Base-by-base conservation (phyloP, 2,797 vertebrate species). In the Leucoraja ocellata region DNA sequence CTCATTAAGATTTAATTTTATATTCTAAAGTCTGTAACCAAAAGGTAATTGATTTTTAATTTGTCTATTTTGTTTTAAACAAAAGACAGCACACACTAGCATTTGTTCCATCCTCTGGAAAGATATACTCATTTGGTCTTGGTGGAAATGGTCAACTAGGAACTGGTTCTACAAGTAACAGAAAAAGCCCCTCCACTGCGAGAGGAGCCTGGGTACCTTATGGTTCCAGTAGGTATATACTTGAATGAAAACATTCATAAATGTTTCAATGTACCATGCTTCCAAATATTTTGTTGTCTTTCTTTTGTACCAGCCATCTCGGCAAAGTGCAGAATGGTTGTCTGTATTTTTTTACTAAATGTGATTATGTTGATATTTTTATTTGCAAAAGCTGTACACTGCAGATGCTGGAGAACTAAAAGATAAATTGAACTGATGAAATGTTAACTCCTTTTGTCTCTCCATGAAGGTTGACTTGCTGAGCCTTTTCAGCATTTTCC, bases 101-200 rank as follows among this genome's bases (percentile, higher is more conserved):
- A 0, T 99, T 99, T 95, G 98, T 99, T 93, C 98, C 99, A 93
- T 98, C 97, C 76, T 97, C 97, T 94, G 98, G 97, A 95, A 98
- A 98, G 95, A 98, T 99, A 94, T 97, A 99, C 95, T 98, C 98
- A 0, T 99, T 99, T 95, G 99, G 99, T 5, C 98, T 99, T 0
- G 99, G 98, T 88, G 99, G 99, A 86, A 99, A 99, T 0, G 99
- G 99, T 13, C 99, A 99, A 93, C 96, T 99, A 9, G 99, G 99
- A 28, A 99, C 98, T 39, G 98, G 97, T 93, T 98, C 98, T 93
- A 98, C 98, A 76, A 98, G 97, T 95, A 99, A 99, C 93, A 97
- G 99, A 93, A 99, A 98, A 96, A 99, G 98, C 94, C 99, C 99
- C 0, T 98, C 98, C 88, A 97, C 97, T n/a, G 97, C 99, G 1